Conservation (phyloP, 2,888 invertebrate genomes). For the Miltochrista miniata region DNA sequence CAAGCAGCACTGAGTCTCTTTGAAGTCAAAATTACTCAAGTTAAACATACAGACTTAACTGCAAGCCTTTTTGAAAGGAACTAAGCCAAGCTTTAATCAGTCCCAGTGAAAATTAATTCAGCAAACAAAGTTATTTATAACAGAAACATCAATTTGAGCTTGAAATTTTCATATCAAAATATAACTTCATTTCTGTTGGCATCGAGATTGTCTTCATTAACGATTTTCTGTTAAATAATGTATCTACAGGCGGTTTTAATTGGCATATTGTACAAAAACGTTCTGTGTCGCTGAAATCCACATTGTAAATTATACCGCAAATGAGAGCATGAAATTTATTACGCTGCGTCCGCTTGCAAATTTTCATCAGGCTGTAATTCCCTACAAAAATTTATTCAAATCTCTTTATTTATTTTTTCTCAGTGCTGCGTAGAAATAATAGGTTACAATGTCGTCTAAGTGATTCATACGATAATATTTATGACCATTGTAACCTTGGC, state of each 20-base stretch:
- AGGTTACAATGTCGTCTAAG: too few relatives aligned
- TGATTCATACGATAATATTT: too few relatives aligned
- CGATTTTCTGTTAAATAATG: slow-evolving; percentile 28
- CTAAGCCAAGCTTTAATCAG: background rate
- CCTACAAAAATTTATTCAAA: slow-evolving; percentile 59
- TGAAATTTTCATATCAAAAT: background rate
- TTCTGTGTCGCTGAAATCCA: slow-evolving; percentile 58
- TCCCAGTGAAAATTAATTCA: background rate
- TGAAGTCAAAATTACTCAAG: background rate
- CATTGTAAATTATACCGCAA: slow-evolving; percentile 68
- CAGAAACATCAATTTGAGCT: background rate
- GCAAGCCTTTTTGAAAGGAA: background rate
- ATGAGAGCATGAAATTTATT: slow-evolving; percentile 78
- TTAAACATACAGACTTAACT: background rate
- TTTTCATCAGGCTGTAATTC: slow-evolving; percentile 69
- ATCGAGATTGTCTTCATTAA: slow-evolving; percentile 21
- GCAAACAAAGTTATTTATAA: background rate
- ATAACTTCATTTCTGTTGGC: background rate
- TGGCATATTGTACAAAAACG: slow-evolving; percentile 61
- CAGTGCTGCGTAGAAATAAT: background rate
- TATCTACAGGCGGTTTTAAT: slow-evolving; percentile 48
- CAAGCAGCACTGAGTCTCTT: background rate
- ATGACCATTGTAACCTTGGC: too few relatives aligned
- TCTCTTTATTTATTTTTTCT: slow-evolving; percentile 33
- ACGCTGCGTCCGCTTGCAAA: slow-evolving; percentile 71